phyloP scores from a whole-genome alignment of 2,797 vertebrate genomes.

The Falco novaeseelandiae region DNA sequence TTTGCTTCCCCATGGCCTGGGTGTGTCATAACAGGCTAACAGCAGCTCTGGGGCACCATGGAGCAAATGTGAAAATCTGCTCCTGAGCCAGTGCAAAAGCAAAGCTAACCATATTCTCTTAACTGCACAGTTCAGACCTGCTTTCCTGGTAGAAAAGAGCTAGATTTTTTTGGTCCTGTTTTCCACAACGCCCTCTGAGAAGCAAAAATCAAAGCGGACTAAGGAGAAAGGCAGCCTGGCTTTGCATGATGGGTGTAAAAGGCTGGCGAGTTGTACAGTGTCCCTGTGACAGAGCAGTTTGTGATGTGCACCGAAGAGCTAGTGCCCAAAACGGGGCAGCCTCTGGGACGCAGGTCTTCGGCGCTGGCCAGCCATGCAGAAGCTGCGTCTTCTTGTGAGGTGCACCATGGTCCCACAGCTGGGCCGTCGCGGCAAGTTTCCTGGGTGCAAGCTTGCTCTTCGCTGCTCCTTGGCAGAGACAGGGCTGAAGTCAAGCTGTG shows the following conservation, averaged over 20 bases:
- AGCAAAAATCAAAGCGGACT: slow-evolving; percentile 4
- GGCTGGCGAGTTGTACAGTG: neutral
- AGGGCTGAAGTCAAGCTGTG: neutral
- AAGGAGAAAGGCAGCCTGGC: neutral
- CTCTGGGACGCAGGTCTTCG: rapidly evolving
- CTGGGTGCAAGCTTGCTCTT: neutral
- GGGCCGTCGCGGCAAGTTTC: neutral
- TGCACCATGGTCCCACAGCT: rapidly evolving
- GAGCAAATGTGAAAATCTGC: neutral
- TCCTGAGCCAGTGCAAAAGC: neutral
- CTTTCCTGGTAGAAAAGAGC: neutral
- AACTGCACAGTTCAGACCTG: neutral
- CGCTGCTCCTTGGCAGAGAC: neutral
- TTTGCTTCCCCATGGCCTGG: neutral
- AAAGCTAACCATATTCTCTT: neutral
- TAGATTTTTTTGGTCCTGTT: neutral
- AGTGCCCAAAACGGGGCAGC: neutral
- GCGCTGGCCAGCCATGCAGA: neutral
- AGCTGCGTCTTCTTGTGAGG: rapidly evolving
- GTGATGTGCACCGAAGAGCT: neutral
- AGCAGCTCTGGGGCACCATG: neutral
- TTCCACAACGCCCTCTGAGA: neutral
- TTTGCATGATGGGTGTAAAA: neutral
- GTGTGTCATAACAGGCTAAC: neutral
- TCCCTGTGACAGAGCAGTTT: neutral